Base-by-base conservation (phyloP, 1,140 invertebrate genomes). In the Delia radicum region DNA sequence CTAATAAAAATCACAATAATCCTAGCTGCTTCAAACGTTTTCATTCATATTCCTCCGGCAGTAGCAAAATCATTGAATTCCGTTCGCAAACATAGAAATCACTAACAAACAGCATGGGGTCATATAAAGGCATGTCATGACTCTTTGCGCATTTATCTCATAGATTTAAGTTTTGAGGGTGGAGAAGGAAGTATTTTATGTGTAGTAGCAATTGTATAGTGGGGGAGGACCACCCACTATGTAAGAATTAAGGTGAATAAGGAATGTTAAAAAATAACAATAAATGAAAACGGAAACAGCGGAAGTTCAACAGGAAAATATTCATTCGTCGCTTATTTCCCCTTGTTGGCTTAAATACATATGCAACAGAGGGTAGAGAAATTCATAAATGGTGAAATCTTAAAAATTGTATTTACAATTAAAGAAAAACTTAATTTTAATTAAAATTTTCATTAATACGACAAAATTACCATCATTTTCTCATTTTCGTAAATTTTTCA, bases 1-100 rank as follows among this genome's bases (percentile, higher is more conserved):
- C 83, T 85, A 85, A 85, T 85, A 85, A 85, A 85, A 83, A 85
- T 85, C 84, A 83, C 81, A 84, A 79, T 85, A 85, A 85, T 85
- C 83, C 62, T 33, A 24, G 26, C 24, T 69, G 62, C 65, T 62
- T 42, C 55, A 74, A 18, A n/a, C n/a, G n/a, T n/a, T n/a, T n/a
- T n/a, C 62, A 55, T 55, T 55, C 21, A 8, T 7, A 55, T 21
- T 18, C 18, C 48, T 10, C 15, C 8, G 15, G 65, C 15, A 18
- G 73, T 27, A 55, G 26, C 5, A 13, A 61, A 55, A 27, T 46
- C 73, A 21, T 71, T 42, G 62, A 31, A 48, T 29, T 75, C 63
- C 33, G 55, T 31, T 74, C 13, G 73, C 55, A 74, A 74, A 74
- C 46, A 74, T 62, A 18, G 28, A 33, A 29, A 74, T 33, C 73